Base-by-base conservation (phyloP, 2,113 vertebrate species). In the Sander lucioperca region DNA sequence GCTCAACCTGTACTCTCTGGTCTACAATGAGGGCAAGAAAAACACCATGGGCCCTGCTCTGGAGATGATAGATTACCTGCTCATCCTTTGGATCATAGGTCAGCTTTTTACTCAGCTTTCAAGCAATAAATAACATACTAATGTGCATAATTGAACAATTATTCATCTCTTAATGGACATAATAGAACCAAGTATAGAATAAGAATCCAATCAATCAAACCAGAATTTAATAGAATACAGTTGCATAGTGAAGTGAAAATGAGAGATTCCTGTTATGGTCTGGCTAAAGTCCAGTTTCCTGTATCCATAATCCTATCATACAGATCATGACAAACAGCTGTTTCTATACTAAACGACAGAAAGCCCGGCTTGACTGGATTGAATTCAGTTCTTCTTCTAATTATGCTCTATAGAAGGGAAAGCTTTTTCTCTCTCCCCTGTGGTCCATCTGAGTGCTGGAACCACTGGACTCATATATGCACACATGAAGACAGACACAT, bases 61-160 rank as follows among this genome's bases (percentile, higher is more conserved):
- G 78, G 97, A 97, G 94, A 95, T 97, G 94, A 98, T 99, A 83
- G 98, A 99, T 90, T 99, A 96, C 90, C 96, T 99, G 90, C 97
- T 99, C 90, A 97, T 99, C 89, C 96, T 99, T 61, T 99, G 98
- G 98, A 96, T 99, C 58, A 95, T 98, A 91, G 98, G 98, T 99
- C 94, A 94, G 94, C 27, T 21, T 62, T 79, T 54, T 30, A 25
- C 25, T 65, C 15, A 25, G 19, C 19, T n/a, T 33, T 53, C 23
- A 56, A 13, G 30, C 57, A 14, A 4, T 77, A 58, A 79, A 71
- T 72, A 58, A 67, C 33, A 1, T 27, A 33, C 6, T 27, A 10
- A 43, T 39, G 15, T 39, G 6, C 51, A 4, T 53, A 50, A 65
- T n/a, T 66, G 3, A 73, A 59, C 65, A 43, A 30, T 64, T 25